These are phyloP conservation scores for Nycteola revayana DNA, from an alignment of 2,888 invertebrate species.

Conservation along the genomic window DNA sequence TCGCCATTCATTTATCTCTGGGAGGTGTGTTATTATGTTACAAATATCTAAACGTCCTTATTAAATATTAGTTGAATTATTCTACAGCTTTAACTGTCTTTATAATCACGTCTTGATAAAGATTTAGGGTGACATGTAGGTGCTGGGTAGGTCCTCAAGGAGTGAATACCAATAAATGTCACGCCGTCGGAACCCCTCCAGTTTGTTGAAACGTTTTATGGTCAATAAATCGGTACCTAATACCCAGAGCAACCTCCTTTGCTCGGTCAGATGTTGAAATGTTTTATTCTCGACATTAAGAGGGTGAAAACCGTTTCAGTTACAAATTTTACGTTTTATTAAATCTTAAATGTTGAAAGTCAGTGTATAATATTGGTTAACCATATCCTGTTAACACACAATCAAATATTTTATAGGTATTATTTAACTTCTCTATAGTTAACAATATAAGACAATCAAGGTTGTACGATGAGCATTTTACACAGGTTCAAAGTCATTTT, in stretches of 20 bases:
- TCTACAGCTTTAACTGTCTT: no score
- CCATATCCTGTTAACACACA: no score
- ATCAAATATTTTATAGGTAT: no score
- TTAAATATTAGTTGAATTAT: no score
- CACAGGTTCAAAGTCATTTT: no score
- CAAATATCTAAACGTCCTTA: no score
- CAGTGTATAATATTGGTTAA: no score
- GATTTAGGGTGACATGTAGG: constrained; percentile 38
- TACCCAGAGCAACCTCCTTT: constrained; percentile 44
- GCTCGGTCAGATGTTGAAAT: constrained; percentile 51
- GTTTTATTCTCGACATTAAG: constrained; percentile 48
- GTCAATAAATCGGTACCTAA: constrained; percentile 60
- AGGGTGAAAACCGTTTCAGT: constrained; percentile 29
- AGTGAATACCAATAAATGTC: constrained; percentile 61
- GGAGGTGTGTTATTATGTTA: no score
- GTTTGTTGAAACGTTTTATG: constrained; percentile 69
- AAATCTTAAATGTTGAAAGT: constrained; percentile 28
- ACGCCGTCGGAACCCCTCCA: constrained; percentile 46
- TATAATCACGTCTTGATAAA: constrained; percentile 10
- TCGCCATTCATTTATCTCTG: no score
- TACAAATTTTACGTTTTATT: constrained; percentile 31
- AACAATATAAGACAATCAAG: no score
- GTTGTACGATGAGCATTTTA: no score
- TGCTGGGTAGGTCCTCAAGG: constrained; percentile 38
- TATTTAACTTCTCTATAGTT: no score